Conservation (phyloP, 2,888 invertebrate genomes). For the Bimastos eiseni region DNA sequence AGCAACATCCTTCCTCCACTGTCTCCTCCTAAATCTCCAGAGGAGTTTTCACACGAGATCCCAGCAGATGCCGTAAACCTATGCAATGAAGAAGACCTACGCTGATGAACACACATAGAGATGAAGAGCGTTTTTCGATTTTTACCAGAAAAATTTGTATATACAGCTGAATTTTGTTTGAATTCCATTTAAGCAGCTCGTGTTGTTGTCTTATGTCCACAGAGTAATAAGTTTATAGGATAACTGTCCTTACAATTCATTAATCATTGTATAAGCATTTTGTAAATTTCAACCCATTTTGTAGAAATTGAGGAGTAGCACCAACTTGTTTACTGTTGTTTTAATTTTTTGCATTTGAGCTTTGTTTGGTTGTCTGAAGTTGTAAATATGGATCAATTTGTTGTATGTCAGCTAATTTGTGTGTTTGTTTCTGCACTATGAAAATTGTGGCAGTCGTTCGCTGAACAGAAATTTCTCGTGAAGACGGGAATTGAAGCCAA, state of each 20-base stretch:
- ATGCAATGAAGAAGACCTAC: neutral
- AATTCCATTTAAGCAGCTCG: neutral
- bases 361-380: neutral
- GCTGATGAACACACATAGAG: neutral
- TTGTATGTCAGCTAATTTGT: neutral
- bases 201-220: neutral
- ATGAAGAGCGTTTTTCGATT: neutral
- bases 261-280: neutral
- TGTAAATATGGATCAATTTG: constrained; percentile 13
- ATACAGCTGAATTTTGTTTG: neutral
- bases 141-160: neutral
- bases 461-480: neutral
- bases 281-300: neutral
- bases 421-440: neutral
- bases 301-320: neutral
- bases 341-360: neutral
- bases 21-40: constrained; percentile 10
- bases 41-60: neutral
- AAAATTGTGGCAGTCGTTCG: neutral
- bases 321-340: neutral
- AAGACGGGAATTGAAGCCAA: neutral
- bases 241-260: neutral
- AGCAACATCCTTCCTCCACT: neutral
- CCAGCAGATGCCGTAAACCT: neutral
- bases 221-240: neutral